These are phyloP conservation scores for Sarcophaga carnaria DNA, from an alignment of 2,888 invertebrate species.

Conservation along the genomic window DNA sequence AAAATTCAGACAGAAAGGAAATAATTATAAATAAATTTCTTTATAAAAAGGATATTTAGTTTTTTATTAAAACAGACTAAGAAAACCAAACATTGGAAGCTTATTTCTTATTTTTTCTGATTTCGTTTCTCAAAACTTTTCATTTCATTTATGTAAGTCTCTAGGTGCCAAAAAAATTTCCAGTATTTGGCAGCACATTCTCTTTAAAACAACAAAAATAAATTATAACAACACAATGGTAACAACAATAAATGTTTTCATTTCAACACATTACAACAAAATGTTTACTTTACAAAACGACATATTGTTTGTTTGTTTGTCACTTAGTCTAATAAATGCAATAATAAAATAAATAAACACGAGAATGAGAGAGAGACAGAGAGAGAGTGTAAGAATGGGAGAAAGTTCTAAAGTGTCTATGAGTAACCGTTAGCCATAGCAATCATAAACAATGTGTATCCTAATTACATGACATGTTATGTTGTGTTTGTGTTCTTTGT, in stretches of 20 bases:
- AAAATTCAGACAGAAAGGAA: no score
- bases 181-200: not conserved
- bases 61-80: no score
- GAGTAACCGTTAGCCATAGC: not conserved
- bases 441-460: slow-evolving; percentile 18
- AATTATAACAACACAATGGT: not conserved
- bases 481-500: not conserved
- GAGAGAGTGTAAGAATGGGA: no score
- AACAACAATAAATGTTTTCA: slow-evolving; percentile 43
- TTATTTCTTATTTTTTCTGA: no score
- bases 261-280: slow-evolving; percentile 11
- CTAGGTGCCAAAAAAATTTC: no score
- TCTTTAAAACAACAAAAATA: not conserved
- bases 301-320: not conserved
- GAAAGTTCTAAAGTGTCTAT: no score
- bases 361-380: not conserved
- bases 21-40: no score
- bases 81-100: no score
- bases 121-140: no score
- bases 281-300: not conserved
- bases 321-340: not conserved
- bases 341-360: not conserved
- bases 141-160: no score
- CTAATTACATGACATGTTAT: slow-evolving; percentile 35
- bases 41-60: no score